A percentile compares a stretch with the other conserved stretches of the same genome.
Conservation (phyloP, 2,113 vertebrate species). For the Sylvilagus bachmani region DNA sequence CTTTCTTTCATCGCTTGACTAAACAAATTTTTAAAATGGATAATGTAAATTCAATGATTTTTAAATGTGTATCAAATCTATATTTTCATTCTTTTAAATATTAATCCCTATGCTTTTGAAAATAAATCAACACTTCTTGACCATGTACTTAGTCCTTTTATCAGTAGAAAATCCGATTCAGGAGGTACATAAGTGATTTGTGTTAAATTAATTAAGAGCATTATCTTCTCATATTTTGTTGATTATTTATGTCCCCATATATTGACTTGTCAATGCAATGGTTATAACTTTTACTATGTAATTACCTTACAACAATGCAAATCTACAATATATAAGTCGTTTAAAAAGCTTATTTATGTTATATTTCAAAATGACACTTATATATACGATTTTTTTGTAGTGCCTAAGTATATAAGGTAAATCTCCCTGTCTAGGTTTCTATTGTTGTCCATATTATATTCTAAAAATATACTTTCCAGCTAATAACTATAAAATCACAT, state of each 20-base stretch:
- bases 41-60: background rate
- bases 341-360: background rate
- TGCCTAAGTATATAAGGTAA: background rate
- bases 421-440: background rate
- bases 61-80: background rate
- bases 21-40: background rate
- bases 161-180: rapidly evolving
- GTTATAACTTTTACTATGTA: background rate
- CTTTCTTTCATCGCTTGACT: no score
- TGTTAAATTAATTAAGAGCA: background rate
- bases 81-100: background rate
- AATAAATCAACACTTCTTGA: background rate
- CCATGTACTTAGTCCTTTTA: background rate
- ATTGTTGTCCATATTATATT: slow-evolving; percentile 3
- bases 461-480: slow-evolving; percentile 28
- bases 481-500: slow-evolving; percentile 74
- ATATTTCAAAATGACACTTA: background rate
- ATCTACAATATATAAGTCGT: background rate
- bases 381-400: background rate
- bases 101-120: background rate
- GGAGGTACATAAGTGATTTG: background rate
- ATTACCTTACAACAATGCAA: slow-evolving; percentile 13
- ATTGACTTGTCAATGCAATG: background rate
- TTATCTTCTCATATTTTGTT: background rate
- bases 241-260: background rate